Evolutionary conservation across 1,140 invertebrate genomes (phyloP), one percentile per base, ranked within the genome.

Genomic region (Grapholita molesta): DNA sequence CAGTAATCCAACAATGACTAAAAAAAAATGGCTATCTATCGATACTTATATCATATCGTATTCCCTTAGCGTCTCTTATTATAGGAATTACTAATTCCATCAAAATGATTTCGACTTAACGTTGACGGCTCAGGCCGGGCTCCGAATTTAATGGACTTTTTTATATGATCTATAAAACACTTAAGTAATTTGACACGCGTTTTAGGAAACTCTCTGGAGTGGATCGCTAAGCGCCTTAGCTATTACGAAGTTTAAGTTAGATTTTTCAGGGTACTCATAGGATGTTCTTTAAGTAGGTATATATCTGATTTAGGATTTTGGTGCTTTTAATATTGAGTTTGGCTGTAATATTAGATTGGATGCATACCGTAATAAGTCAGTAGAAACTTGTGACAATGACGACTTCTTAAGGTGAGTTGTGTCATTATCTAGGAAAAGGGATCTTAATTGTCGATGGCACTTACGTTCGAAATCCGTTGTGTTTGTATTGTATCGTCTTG

Each of bases 121-220:
- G 53, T 24, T 7, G 53, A 57, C 53, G 28, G 53, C 53, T 25
- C 53, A 11, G 53, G 53, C 11, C 24, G 53, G 53, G 53, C 23
- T 25, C 12, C 24, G 4, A 57, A 30, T 57, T 25, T 57, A 57
- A 57, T 57, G 53, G 53, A 57, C 53, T 57, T 57, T 53, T 57
- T 57, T 57, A 57, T 57, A 57, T 28, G 53, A 57, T 57, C 53
- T 57, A 57, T 57, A 57, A 57, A 57, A 57, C 53, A 57, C 25
- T 57, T 57, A 57, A 57, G 53, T 57, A 57, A 57, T 57, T 57
- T 57, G 53, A 57, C 53, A 57, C 24, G 24, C 53, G n/a, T 57
- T 57, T 57, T 57, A 57, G 53, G 24, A 57, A 57, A 8, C 53
- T 23, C 53, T 57, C n/a, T 57, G 12, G 53, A 24, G 35, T 4